Percentiles rank a stretch among this genome's conserved stretches.
phyloP scores from a whole-genome alignment of 2,797 vertebrate species.

The Leuciscus waleckii region DNA sequence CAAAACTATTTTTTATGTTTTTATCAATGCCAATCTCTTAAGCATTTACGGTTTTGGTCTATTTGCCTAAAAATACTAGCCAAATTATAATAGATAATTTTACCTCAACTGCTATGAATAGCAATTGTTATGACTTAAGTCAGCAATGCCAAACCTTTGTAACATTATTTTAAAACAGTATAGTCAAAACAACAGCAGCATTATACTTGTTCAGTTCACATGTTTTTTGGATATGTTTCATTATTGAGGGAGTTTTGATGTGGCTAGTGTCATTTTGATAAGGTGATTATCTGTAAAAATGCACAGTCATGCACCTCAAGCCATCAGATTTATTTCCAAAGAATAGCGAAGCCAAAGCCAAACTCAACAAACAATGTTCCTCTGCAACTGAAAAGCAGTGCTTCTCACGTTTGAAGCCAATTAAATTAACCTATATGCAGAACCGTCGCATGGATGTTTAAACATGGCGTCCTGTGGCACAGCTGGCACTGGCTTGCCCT shows the following conservation, averaged over 20 bases:
- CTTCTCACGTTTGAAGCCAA: not conserved
- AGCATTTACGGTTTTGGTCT: not conserved
- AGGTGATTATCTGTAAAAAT: not conserved
- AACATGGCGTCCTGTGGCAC: constrained; percentile 7
- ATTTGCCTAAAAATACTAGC: not conserved
- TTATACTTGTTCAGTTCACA: too few species aligned
- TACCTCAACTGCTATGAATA: not conserved
- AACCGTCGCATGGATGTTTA: constrained; percentile 1
- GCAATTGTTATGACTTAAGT: not conserved
- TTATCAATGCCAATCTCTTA: not conserved
- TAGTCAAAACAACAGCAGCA: not conserved
- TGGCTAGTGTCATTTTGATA: not conserved
- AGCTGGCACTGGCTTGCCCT: not conserved
- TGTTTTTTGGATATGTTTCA: too few species aligned
- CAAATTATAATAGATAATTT: not conserved
- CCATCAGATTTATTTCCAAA: not conserved
- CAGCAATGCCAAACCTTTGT: not conserved
- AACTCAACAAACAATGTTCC: not conserved
- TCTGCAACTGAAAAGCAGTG: not conserved
- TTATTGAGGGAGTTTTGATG: not conserved
- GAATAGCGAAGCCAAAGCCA: not conserved
- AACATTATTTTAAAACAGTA: not conserved
- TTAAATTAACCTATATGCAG: not conserved
- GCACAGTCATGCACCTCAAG: not conserved
- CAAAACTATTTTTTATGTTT: not conserved